A percentile compares a stretch with the other conserved stretches of the same genome.
Conservation (phyloP, 2,113 vertebrate genomes). For the Ophthalmolycus amberensis region DNA sequence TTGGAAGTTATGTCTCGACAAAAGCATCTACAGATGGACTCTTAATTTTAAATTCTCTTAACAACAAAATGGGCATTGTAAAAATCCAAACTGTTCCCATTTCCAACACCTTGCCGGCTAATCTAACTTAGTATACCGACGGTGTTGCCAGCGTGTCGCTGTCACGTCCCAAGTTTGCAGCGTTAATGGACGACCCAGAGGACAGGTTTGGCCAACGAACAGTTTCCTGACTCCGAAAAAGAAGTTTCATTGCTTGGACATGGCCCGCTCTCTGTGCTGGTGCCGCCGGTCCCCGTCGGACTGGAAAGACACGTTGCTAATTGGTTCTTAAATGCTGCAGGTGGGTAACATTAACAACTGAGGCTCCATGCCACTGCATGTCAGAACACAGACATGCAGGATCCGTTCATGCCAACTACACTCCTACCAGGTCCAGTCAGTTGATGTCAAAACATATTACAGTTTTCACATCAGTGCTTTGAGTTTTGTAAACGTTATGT, state of each 20-base stretch:
- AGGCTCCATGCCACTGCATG: not conserved
- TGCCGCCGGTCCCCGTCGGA: not conserved
- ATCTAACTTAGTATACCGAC: not conserved
- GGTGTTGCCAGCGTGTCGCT: not conserved
- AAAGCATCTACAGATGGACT: not conserved
- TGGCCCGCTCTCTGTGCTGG: not conserved
- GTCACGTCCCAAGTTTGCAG: conserved; percentile 8
- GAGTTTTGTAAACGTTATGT: not conserved
- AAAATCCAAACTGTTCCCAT: not conserved
- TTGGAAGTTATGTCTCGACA: not conserved
- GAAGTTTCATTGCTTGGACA: conserved; percentile 10
- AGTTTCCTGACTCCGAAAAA: not conserved
- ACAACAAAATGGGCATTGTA: not conserved
- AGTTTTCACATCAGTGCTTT: not conserved
- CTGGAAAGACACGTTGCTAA: conserved; percentile 14
- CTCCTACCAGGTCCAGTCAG: not conserved
- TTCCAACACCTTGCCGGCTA: not conserved
- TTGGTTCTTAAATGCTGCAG: conserved; percentile 44
- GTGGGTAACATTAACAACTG: conserved; percentile 8
- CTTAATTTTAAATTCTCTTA: not conserved
- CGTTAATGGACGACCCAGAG: not conserved
- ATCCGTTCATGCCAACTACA: not conserved
- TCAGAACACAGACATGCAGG: not conserved
- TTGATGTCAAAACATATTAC: not conserved
- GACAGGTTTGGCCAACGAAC: not conserved